Conservation (phyloP, 53 echinoderm and acorn worm genomes). For the Pentamera pediparva region DNA sequence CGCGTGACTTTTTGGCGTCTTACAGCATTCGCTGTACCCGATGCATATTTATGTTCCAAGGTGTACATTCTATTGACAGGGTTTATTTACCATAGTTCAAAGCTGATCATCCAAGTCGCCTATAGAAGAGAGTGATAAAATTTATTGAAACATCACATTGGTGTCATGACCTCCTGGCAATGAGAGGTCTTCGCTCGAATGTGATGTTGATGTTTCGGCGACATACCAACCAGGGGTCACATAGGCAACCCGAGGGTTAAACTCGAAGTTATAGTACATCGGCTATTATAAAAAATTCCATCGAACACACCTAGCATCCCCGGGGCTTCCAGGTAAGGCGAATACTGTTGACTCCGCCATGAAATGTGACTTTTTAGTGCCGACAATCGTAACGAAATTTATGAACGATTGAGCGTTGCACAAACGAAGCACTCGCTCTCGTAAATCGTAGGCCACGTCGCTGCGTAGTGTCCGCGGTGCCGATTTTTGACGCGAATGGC, state of each 20-base stretch:
- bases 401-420: conserved; percentile 28
- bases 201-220: conserved; percentile 29
- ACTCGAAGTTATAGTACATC: conserved; percentile 27
- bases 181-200: too few species aligned
- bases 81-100: too few species aligned
- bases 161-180: conserved; percentile 22
- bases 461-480: too few species aligned
- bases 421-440: conserved; percentile 17
- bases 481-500: conserved; percentile 13
- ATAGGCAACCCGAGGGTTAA: conserved; percentile 19
- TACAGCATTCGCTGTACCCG: too few species aligned
- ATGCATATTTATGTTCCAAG: too few species aligned
- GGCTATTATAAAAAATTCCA: conserved; percentile 24
- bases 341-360: background rate
- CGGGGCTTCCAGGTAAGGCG: conserved; percentile 3
- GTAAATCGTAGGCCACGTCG: conserved; percentile 2
- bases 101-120: too few species aligned
- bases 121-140: too few species aligned
- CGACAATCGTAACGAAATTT: conserved; percentile 20
- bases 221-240: background rate
- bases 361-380: conserved; percentile 11
- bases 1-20: too few species aligned
- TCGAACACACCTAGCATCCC: background rate
- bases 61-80: too few species aligned
- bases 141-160: conserved; percentile 23